Conservation (phyloP, 2,113 vertebrate genomes). For the Rhinolophus ferrumequinum region DNA sequence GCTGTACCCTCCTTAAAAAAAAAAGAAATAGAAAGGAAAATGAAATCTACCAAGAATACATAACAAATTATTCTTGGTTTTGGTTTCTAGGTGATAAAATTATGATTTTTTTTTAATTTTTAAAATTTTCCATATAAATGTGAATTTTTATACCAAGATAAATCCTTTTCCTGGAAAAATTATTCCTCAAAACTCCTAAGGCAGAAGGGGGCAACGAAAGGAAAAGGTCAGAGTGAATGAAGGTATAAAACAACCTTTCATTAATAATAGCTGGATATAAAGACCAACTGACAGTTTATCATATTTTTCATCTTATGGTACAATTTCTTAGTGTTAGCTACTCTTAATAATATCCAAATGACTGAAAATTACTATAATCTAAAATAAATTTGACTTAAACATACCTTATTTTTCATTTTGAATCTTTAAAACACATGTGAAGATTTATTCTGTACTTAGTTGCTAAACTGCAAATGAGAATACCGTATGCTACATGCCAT, state of each 20-base stretch:
- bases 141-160: not conserved
- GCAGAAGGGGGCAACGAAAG: not conserved
- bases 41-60: not conserved
- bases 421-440: conserved; percentile 12
- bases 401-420: not conserved
- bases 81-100: not conserved
- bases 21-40: not conserved
- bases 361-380: not conserved
- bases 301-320: not conserved
- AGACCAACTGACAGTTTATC: not conserved
- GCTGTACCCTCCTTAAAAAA: too few species aligned
- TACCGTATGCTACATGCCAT: conserved; percentile 53
- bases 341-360: not conserved
- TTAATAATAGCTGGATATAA: not conserved
- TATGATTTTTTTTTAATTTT: not conserved
- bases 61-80: not conserved
- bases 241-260: not conserved
- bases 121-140: not conserved
- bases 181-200: not conserved
- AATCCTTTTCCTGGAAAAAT: conserved; percentile 37
- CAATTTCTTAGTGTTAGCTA: not conserved
- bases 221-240: not conserved
- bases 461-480: conserved; percentile 34
- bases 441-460: conserved; percentile 35
- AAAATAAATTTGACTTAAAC: not conserved